Evolutionary conservation across 1,140 invertebrate genomes (phyloP).

Genomic region (Geopemphigus sp.): DNA sequence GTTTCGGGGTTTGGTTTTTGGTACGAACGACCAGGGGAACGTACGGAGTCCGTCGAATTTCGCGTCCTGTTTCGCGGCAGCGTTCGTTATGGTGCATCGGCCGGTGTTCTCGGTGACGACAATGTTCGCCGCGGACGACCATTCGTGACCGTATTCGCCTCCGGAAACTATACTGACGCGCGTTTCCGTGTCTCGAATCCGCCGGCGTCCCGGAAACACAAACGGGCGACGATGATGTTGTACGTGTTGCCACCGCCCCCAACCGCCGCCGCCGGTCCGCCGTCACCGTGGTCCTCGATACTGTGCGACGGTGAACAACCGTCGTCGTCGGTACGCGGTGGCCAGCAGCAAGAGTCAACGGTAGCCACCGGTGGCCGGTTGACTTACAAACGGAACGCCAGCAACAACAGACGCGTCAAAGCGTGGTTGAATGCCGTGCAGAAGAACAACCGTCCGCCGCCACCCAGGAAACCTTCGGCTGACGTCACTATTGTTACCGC

Average conservation of each 20-base stretch:
- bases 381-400: slow-evolving; percentile 50
- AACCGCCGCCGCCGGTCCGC: slow-evolving; percentile 58
- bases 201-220: too few species aligned
- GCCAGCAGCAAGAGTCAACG: neutral
- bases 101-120: too few species aligned
- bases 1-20: too few species aligned
- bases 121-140: too few species aligned
- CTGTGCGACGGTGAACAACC: slow-evolving; percentile 51
- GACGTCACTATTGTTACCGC: too few species aligned
- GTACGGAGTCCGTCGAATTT: too few species aligned
- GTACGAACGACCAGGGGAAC: too few species aligned
- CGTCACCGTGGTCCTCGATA: slow-evolving; percentile 59
- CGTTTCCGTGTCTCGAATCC: too few species aligned
- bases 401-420: slow-evolving; percentile 42
- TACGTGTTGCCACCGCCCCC: slow-evolving; percentile 59
- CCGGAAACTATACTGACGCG: neutral
- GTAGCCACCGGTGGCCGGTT: slow-evolving; percentile 18
- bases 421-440: slow-evolving; percentile 45
- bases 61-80: too few species aligned
- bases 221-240: slow-evolving; percentile 54
- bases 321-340: neutral
- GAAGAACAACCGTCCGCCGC: slow-evolving; percentile 28
- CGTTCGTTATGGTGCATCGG: too few species aligned
- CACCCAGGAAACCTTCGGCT: slow-evolving; percentile 15
- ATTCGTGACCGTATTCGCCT: neutral